phyloP scores from a whole-genome alignment of 2,888 invertebrate species.

The Galerucella calmariensis region DNA sequence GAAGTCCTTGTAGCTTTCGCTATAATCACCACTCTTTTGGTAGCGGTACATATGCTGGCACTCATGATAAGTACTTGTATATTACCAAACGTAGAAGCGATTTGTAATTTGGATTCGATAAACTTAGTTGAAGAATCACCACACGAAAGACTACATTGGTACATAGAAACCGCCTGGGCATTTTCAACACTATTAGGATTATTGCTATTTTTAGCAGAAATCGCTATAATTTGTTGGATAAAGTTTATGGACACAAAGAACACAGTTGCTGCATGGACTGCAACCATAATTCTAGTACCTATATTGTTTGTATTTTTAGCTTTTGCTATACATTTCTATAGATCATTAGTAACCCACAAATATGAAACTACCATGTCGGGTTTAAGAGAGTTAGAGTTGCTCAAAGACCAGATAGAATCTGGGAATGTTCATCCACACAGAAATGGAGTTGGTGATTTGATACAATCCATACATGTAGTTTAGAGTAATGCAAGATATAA shows the following conservation, averaged over 20 bases:
- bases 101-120: slow-evolving; percentile 91
- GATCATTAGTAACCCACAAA: slow-evolving; percentile 91
- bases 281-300: slow-evolving; percentile 91
- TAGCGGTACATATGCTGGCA: slow-evolving; percentile 97
- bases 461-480: slow-evolving; percentile 17
- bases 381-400: slow-evolving; percentile 84
- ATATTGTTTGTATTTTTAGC: slow-evolving; percentile 91
- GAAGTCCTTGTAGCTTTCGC: slow-evolving; percentile 92
- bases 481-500: not conserved
- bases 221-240: slow-evolving; percentile 96
- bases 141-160: slow-evolving; percentile 89
- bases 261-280: slow-evolving; percentile 85
- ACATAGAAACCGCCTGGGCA: slow-evolving; percentile 98
- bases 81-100: slow-evolving; percentile 97
- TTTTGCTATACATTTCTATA: slow-evolving; percentile 96
- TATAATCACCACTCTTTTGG: slow-evolving; percentile 92
- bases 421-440: slow-evolving; percentile 35
- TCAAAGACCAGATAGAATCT: slow-evolving; percentile 81
- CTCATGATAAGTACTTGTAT: slow-evolving; percentile 99
- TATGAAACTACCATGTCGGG: slow-evolving; percentile 89
- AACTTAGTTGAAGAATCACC: slow-evolving; percentile 88
- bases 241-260: slow-evolving; percentile 88
- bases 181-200: slow-evolving; percentile 95
- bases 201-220: slow-evolving; percentile 92
- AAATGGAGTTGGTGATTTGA: slow-evolving; percentile 32